Conservation (phyloP, 2,888 invertebrate genomes). For the Physocephala rufipes region DNA sequence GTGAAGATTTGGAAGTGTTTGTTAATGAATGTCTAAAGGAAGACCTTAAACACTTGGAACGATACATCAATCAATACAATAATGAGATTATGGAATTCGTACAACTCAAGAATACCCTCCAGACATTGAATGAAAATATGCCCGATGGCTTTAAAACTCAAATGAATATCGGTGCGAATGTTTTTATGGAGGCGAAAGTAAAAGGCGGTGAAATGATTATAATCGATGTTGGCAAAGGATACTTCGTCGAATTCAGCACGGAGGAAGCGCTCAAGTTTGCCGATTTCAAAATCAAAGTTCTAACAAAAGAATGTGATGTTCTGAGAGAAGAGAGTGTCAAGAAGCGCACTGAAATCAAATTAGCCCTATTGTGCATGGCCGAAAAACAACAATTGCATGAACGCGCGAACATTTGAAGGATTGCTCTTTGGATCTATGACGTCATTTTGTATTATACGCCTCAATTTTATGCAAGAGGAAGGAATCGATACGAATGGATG, state of each 20-base stretch:
- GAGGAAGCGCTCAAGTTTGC: constrained; percentile 78
- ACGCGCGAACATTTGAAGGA: background rate
- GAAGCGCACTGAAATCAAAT: constrained; percentile 81
- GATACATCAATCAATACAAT: constrained; percentile 72
- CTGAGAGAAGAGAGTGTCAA: constrained; percentile 74
- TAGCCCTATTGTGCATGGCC: constrained; percentile 76
- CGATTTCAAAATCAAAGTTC: constrained; percentile 73
- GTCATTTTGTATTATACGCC: background rate
- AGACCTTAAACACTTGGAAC: constrained; percentile 73
- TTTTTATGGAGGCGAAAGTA: constrained; percentile 77
- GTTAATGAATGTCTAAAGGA: constrained; percentile 81
- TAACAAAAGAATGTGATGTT: constrained; percentile 72
- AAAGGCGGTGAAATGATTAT: constrained; percentile 73
- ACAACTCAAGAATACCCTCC: constrained; percentile 77
- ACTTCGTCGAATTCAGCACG: constrained; percentile 77
- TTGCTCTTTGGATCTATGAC: background rate
- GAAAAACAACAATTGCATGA: constrained; percentile 67
- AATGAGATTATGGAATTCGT: constrained; percentile 76
- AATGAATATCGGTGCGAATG: constrained; percentile 85
- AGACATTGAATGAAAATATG: constrained; percentile 70
- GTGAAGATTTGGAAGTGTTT: constrained; percentile 70
- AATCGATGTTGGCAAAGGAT: constrained; percentile 79
- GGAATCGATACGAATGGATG: background rate
- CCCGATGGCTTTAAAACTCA: constrained; percentile 73
- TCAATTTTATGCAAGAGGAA: background rate